Evolutionary conservation across 2,888 invertebrate genomes (phyloP).

Genomic region (Drosophila seclusa): DNA sequence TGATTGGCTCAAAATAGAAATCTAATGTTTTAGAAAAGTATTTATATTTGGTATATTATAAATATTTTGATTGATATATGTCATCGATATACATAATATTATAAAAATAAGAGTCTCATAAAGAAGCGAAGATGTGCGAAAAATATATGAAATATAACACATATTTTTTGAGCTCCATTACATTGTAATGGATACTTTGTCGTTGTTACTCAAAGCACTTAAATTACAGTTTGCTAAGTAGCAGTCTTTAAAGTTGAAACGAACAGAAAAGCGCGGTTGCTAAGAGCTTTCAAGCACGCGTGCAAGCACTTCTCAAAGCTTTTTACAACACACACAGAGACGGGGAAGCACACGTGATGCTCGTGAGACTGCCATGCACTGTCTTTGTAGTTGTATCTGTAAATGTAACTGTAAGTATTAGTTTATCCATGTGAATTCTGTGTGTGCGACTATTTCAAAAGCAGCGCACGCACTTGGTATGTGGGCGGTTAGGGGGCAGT

Average conservation of each 20-base stretch:
- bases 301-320: slow-evolving; percentile 31
- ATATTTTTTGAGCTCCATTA: slow-evolving; percentile 2
- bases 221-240: background rate
- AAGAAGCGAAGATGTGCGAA: background rate
- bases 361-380: slow-evolving; percentile 4
- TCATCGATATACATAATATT: no score
- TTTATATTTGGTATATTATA: background rate
- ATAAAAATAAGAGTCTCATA: background rate
- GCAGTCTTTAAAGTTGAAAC: background rate
- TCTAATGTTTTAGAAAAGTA: background rate
- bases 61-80: background rate
- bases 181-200: background rate
- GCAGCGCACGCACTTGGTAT: slow-evolving; percentile 68
- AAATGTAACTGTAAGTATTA: slow-evolving; percentile 6
- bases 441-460: slow-evolving; percentile 40
- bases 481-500: background rate
- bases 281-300: slow-evolving; percentile 45
- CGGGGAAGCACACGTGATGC: slow-evolving; percentile 31
- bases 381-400: background rate
- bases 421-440: slow-evolving; percentile 10
- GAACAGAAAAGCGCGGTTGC: background rate
- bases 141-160: background rate
- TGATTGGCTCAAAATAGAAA: background rate
- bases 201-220: background rate
- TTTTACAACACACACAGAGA: slow-evolving; percentile 4